Percentiles rank a stretch among this genome's conserved stretches.
Conservation (phyloP, 2,888 invertebrate species). For the Thecocarcelia acutangulata region DNA sequence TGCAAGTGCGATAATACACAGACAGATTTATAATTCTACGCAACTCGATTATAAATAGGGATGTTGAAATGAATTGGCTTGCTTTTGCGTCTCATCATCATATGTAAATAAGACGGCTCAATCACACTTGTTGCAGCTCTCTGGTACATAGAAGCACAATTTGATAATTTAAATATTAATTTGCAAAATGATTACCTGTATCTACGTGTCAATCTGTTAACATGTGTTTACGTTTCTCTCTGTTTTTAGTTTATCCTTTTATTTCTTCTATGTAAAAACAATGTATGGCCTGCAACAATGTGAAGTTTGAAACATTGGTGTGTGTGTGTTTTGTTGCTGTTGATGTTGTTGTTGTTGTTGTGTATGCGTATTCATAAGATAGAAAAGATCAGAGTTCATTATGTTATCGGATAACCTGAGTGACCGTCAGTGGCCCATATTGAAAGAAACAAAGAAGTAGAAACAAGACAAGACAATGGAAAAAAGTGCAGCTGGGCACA, state of each 20-base stretch:
- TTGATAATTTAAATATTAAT: constrained; percentile 13
- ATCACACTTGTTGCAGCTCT: too few relatives aligned
- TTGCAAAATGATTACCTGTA: constrained; percentile 30
- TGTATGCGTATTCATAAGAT: not conserved
- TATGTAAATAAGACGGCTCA: too few relatives aligned
- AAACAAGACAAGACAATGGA: constrained; percentile 49
- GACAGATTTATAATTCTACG: too few relatives aligned
- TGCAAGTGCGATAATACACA: too few relatives aligned
- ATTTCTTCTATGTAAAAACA: not conserved
- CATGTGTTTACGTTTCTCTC: constrained; percentile 17
- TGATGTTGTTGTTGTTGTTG: not conserved
- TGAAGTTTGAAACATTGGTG: constrained; percentile 34
- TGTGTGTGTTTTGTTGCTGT: too few relatives aligned
- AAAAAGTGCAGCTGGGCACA: constrained; percentile 58
- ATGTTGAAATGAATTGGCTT: too few relatives aligned
- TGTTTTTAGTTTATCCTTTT: constrained; percentile 5
- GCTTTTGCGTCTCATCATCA: too few relatives aligned
- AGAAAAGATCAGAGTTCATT: constrained; percentile 54
- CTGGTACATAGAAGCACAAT: too few relatives aligned
- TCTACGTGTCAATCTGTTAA: constrained; percentile 30
- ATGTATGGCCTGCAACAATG: not conserved
- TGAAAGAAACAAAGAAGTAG: constrained; percentile 27
- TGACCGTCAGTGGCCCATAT: constrained; percentile 55
- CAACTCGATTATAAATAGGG: too few relatives aligned
- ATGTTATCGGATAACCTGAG: constrained; percentile 58